Evolutionary conservation across 2,888 invertebrate species (phyloP).

Genomic region (Pterostichus niger): DNA sequence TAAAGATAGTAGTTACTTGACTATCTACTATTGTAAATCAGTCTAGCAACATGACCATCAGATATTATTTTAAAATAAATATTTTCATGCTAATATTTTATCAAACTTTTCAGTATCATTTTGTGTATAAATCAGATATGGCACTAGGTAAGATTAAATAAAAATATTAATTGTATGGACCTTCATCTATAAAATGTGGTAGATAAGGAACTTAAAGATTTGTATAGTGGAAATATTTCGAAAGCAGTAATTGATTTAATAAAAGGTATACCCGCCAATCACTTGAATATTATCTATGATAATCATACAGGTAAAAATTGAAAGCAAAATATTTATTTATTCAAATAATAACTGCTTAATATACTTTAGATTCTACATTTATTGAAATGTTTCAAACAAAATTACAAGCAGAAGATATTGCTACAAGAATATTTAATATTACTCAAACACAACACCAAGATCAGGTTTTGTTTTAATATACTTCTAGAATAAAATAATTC

Average conservation of each 20-base stretch:
- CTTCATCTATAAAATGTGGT: neutral
- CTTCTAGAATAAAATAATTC: neutral
- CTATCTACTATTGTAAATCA: neutral
- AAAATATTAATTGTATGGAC: neutral
- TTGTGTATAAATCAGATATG: conserved; percentile 1
- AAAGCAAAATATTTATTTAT: neutral
- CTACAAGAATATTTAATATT: conserved; percentile 73
- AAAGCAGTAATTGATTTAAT: conserved; percentile 74
- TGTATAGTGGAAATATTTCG: conserved; percentile 74
- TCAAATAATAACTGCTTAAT: neutral
- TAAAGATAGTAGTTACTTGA: neutral
- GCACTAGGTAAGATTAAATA: conserved; percentile 3
- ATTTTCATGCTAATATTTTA: conserved; percentile 1
- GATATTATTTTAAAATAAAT: neutral
- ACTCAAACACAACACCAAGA: conserved; percentile 49
- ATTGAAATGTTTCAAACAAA: conserved; percentile 70
- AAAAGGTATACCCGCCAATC: conserved; percentile 73
- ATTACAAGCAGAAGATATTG: conserved; percentile 71
- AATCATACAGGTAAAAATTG: conserved; percentile 72
- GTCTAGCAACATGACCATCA: neutral
- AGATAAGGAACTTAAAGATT: conserved; percentile 68
- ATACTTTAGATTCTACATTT: conserved; percentile 71
- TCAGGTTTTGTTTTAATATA: neutral
- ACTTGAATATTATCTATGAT: conserved; percentile 74
- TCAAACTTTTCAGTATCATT: neutral